Base-by-base conservation (phyloP, 2,888 invertebrate genomes). In the Hedya salicella region DNA sequence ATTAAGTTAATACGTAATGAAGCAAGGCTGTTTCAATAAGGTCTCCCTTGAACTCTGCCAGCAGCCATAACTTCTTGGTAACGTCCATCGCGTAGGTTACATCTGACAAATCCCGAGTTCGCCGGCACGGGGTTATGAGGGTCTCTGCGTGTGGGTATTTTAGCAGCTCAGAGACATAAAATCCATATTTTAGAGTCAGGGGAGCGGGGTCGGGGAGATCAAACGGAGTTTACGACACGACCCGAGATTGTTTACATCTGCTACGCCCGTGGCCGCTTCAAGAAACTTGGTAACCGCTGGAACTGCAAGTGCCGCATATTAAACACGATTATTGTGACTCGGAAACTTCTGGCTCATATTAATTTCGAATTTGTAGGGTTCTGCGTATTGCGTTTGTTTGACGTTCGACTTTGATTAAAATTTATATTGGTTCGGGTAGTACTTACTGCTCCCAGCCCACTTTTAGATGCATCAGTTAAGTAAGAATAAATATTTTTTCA, bases 161-260 rank as follows among this genome's bases (percentile, higher is more conserved):
- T 80, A 89, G 88, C 88, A 87, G 84, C 86, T 83, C 79, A 83
- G 80, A 79, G 83, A 83, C 88, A 90, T 89, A 90, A 91, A 91
- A 90, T 90, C 85, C 90, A 91, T 91, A 90, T 89, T 91, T 91
- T 88, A 91, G 86, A 87, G 86, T 81, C 78, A 73, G 73, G 74
- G 73, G 71, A 75, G 78, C 75, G 77, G 80, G 78, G 76, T 75
- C 74, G 80, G 87, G 84, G 83, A 89, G 89, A 91, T 92, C 91
- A 92, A 92, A 91, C 90, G 87, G 82, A 86, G 78, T 92, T 92
- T 91, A 92, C 86, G 91, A 89, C 87, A 81, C 80, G 85, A 80
- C 81, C 84, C 85, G 87, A 87, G 89, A 91, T 89, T 92, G 91
- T 92, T 91, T 91, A 92, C 91, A 91, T 92, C 91, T 92, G 91